Evolutionary conservation across 2,113 vertebrate genomes (phyloP).

Genomic region (Nothocercus nigrocapillus): DNA sequence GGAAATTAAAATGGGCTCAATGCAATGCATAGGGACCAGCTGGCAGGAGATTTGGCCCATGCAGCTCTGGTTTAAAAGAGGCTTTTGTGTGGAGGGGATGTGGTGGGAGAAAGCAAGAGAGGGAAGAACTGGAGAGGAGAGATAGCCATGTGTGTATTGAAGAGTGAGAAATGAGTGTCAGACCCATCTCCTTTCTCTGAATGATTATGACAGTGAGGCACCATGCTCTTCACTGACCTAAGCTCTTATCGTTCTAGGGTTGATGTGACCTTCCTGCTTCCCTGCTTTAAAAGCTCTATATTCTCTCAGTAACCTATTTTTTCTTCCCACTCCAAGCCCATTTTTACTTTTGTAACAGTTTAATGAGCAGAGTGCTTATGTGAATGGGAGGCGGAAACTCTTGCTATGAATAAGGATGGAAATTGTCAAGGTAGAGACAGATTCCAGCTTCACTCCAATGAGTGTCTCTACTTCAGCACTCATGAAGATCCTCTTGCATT

Average conservation of each 20-base stretch:
- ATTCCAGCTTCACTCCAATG: not conserved
- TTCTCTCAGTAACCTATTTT: slow-evolving; percentile 34
- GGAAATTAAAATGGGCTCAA: not conserved
- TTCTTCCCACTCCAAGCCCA: slow-evolving; percentile 11
- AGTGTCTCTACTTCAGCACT: not conserved
- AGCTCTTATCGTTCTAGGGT: slow-evolving; percentile 26
- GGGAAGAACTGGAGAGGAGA: not conserved
- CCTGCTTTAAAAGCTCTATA: slow-evolving; percentile 45
- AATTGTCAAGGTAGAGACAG: slow-evolving; percentile 33
- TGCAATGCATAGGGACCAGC: not conserved
- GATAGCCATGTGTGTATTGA: not conserved
- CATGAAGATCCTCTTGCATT: not conserved
- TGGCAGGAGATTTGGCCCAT: slow-evolving; percentile 15
- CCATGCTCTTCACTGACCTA: slow-evolving; percentile 19
- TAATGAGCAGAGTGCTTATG: slow-evolving; percentile 71
- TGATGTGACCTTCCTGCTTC: slow-evolving; percentile 53
- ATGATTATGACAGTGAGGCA: not conserved
- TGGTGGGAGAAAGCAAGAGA: not conserved
- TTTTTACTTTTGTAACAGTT: slow-evolving; percentile 62
- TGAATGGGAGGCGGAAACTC: slow-evolving; percentile 66
- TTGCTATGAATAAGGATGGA: slow-evolving; percentile 30
- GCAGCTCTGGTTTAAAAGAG: not conserved
- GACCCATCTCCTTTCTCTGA: slow-evolving; percentile 37
- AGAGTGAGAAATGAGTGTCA: not conserved
- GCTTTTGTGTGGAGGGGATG: not conserved